Evolutionary conservation across 2,113 vertebrate species (phyloP).

Genomic region (Microtus oregoni): DNA sequence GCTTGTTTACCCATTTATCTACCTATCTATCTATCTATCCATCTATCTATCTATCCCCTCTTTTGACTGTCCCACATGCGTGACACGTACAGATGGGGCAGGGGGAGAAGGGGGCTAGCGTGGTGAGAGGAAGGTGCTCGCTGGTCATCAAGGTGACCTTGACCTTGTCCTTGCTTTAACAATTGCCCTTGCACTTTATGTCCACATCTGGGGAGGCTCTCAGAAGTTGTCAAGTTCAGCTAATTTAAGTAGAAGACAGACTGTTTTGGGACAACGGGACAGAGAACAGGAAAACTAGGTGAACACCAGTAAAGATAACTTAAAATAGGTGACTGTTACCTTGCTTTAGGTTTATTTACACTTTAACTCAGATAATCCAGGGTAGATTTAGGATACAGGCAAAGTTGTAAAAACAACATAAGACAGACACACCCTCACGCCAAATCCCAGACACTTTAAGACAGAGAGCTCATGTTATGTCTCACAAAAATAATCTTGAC

Average conservation of each 20-base stretch:
- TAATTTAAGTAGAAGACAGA: background rate
- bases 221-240: background rate
- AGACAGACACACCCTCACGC: background rate
- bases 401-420: background rate
- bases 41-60: too few relatives aligned
- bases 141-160: background rate
- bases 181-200: background rate
- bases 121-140: too few relatives aligned
- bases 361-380: background rate
- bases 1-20: too few relatives aligned
- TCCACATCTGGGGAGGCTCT: background rate
- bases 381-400: background rate
- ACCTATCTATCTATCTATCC: too few relatives aligned
- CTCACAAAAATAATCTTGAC: background rate
- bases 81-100: too few relatives aligned
- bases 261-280: background rate
- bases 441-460: background rate
- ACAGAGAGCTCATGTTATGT: background rate
- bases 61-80: too few relatives aligned
- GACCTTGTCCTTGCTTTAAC: background rate
- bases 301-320: background rate
- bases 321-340: background rate
- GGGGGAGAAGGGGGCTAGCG: too few relatives aligned
- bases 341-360: slow-evolving; percentile 53
- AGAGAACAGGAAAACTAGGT: slow-evolving; percentile 33